Percentiles rank a stretch among this genome's conserved stretches.
phyloP scores from a whole-genome alignment of 2,113 vertebrate genomes.

The Ceuthmochares aereus region DNA sequence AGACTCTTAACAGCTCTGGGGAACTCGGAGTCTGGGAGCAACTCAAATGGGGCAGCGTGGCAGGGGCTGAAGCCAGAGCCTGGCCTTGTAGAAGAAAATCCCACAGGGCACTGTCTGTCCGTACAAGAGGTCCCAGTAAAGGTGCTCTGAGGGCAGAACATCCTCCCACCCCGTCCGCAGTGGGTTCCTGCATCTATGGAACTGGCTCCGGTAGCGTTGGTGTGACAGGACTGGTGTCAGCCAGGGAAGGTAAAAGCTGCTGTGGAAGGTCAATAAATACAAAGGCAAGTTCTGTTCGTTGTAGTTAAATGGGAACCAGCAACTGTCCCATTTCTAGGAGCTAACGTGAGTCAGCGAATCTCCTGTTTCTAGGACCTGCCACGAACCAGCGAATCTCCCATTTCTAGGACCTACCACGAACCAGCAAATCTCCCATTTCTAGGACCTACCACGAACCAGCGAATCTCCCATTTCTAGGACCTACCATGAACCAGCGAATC shows the following conservation, averaged over 20 bases:
- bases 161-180: rapidly evolving
- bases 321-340: background rate
- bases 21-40: background rate
- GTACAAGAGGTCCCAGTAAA: background rate
- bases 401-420: no score
- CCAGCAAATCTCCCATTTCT: no score
- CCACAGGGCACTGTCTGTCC: background rate
- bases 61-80: background rate
- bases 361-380: no score
- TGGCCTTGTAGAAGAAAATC: background rate
- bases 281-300: background rate
- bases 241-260: background rate
- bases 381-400: no score
- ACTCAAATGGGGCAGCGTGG: background rate
- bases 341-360: background rate
- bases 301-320: background rate
- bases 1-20: background rate
- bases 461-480: background rate
- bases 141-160: background rate
- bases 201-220: background rate
- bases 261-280: background rate
- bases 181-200: background rate
- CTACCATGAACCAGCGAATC: background rate
- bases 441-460: no score
- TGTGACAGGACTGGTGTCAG: rapidly evolving